A percentile compares a stretch with the other conserved stretches of the same genome.
Evolutionary conservation across 2,113 vertebrate genomes (phyloP).

Genomic region (Hippoglossus stenolepis): DNA sequence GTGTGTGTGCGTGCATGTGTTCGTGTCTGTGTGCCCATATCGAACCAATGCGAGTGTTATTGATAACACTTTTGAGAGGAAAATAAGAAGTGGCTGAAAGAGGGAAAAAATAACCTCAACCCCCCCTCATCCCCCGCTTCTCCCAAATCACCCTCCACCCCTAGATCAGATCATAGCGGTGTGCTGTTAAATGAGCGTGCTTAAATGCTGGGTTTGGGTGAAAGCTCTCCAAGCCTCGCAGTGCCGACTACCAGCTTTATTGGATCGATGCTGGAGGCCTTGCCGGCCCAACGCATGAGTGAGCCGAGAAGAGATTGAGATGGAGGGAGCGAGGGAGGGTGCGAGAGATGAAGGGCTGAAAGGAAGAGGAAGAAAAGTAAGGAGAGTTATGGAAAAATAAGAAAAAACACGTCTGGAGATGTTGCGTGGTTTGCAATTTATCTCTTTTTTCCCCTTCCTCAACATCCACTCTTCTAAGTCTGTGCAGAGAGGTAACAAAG

Average conservation of each 20-base stretch:
- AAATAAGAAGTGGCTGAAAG: conserved; percentile 45
- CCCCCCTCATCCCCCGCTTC: background rate
- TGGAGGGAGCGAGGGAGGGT: conserved; percentile 12
- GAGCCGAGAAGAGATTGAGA: conserved; percentile 58
- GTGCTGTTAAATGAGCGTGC: conserved; percentile 59
- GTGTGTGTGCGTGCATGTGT: conserved; percentile 33
- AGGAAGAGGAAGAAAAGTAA: conserved; percentile 1
- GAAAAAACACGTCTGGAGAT: conserved; percentile 19
- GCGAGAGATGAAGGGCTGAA: conserved; percentile 3
- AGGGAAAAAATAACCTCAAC: conserved; percentile 2
- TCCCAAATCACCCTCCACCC: conserved; percentile 4
- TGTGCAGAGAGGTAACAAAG: conserved; percentile 41
- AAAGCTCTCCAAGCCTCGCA: conserved; percentile 55
- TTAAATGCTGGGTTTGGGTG: conserved; percentile 54
- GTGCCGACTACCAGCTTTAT: conserved; percentile 61
- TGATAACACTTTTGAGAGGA: conserved; percentile 64
- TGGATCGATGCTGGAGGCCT: conserved; percentile 77
- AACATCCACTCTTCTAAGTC: conserved; percentile 28
- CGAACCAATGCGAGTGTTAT: conserved; percentile 50
- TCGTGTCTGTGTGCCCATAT: conserved; percentile 12
- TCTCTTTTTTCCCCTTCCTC: background rate
- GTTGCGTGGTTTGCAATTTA: background rate
- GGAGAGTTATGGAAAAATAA: conserved; percentile 19
- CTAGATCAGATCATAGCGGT: conserved; percentile 56
- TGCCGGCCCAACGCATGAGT: conserved; percentile 52